Conservation (phyloP, 2,113 vertebrate genomes). For the Ceyx margarethae region DNA sequence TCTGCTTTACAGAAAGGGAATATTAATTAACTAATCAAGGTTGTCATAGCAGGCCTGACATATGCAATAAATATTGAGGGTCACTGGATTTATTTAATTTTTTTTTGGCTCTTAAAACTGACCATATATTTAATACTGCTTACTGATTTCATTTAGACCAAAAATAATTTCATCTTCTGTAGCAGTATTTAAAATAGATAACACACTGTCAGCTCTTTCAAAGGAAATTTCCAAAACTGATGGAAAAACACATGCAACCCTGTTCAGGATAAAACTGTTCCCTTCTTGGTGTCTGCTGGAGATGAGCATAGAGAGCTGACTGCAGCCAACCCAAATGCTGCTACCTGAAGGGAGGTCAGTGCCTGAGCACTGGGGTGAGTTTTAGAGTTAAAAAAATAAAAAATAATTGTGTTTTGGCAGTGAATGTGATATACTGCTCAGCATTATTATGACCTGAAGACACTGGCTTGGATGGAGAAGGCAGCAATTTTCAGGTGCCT, state of each 20-base stretch:
- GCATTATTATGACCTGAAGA: background rate
- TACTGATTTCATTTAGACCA: conserved; percentile 47
- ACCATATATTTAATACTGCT: conserved; percentile 19
- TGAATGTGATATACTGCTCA: background rate
- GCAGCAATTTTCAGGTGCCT: background rate
- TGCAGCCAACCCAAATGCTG: background rate
- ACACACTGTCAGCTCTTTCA: conserved; percentile 1
- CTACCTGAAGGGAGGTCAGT: background rate
- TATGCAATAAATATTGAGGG: background rate
- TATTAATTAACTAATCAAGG: conserved; percentile 3
- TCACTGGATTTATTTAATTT: background rate
- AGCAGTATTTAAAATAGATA: conserved; percentile 59
- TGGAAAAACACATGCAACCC: background rate
- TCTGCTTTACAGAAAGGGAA: background rate
- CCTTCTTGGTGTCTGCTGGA: background rate
- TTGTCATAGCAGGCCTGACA: background rate
- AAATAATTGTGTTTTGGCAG: background rate
- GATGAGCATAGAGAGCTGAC: background rate
- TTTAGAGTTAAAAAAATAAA: background rate
- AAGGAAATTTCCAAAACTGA: conserved; percentile 28
- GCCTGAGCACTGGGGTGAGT: fast-evolving
- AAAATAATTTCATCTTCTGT: conserved; percentile 58
- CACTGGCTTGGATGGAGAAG: background rate
- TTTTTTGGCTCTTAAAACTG: conserved; percentile 15
- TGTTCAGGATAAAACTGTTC: background rate